Evolutionary conservation across 1,140 invertebrate species (phyloP), one percentile per base, ranked within the genome.

Genomic region (Sitophilus oryzae): DNA sequence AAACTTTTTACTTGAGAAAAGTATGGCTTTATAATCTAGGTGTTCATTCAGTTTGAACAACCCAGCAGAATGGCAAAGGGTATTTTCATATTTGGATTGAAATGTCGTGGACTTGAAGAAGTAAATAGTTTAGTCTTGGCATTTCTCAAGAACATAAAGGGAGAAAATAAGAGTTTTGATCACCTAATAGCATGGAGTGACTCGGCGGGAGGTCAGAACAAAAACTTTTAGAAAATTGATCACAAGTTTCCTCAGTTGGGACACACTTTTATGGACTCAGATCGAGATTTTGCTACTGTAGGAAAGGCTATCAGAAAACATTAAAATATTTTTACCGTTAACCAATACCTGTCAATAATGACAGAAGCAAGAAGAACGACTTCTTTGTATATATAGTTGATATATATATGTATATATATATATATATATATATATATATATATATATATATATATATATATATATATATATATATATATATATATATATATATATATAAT

Each of bases 161-260:
- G 46, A 37, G 3, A 30, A 22, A 18, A 2, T 40, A 47, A 11
- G 14, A 19, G 5, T 41, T 4, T 14, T 23, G 36, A 41, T 51
- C 36, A 51, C 22, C 36, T 51, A 25, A 25, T 52, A 6, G 40
- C 40, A 30, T 43, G 50, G 50, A 49, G 35, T n/a, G 35, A 52
- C 18, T 52, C 41, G 5, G 38, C 38, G 16, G 38, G 19, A n/a
- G 15, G 38, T 25, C 23, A 52, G 23, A 57, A 60, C 30, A 60
- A 47, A 41, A 60, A 56, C 9, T 60, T 60, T 47, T 42, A 54
- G 34, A 42, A 36, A 23, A 51, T 60, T 25, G 58, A 63, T 10
- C 58, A 58, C 23, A 60, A 60, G 40, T 58, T 63, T 50, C 45
- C 60, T 8, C 57, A 56, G n/a, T 48, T 62, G 20, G 48, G 57